Percentiles rank a stretch among this genome's conserved stretches.
These are phyloP conservation scores for Micronisus gabar DNA, from an alignment of 2,113 vertebrate species.

Conservation along the genomic window DNA sequence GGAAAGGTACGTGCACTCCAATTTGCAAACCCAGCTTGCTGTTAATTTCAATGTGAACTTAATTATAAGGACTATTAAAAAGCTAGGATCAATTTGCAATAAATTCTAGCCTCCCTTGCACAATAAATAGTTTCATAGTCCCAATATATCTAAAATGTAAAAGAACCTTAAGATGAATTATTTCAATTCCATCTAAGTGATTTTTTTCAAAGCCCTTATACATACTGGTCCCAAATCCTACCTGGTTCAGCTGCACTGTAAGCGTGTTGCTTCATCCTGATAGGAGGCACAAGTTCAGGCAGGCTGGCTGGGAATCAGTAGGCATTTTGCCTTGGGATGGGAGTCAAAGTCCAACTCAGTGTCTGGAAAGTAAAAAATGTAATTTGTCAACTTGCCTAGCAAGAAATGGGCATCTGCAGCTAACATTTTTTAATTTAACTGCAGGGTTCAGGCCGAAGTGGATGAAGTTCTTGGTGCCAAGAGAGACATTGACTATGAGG, in stretches of 20 bases:
- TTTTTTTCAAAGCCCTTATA: neutral
- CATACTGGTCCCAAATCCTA: neutral
- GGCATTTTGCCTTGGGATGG: neutral
- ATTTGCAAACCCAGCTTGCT: neutral
- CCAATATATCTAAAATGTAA: neutral
- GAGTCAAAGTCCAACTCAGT: neutral
- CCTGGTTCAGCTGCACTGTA: neutral
- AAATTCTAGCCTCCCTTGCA: neutral
- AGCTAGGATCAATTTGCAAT: neutral
- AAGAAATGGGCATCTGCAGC: neutral
- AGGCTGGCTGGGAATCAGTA: neutral
- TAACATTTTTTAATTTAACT: neutral
- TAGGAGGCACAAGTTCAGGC: neutral
- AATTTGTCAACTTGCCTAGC: neutral
- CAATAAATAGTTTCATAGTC: neutral
- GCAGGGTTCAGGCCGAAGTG: slow-evolving; percentile 82
- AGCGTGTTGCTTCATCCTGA: neutral
- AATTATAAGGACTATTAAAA: neutral
- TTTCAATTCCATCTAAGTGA: neutral
- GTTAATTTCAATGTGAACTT: neutral
- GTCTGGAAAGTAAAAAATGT: neutral
- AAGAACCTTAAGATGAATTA: neutral
- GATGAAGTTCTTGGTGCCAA: slow-evolving; percentile 89
- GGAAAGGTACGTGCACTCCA: slow-evolving; percentile 67
- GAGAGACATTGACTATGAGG: slow-evolving; percentile 82